A percentile compares a stretch with the other conserved stretches of the same genome.
phyloP scores from a whole-genome alignment of 2,888 invertebrate species.

The Eubasilissa splendida region DNA sequence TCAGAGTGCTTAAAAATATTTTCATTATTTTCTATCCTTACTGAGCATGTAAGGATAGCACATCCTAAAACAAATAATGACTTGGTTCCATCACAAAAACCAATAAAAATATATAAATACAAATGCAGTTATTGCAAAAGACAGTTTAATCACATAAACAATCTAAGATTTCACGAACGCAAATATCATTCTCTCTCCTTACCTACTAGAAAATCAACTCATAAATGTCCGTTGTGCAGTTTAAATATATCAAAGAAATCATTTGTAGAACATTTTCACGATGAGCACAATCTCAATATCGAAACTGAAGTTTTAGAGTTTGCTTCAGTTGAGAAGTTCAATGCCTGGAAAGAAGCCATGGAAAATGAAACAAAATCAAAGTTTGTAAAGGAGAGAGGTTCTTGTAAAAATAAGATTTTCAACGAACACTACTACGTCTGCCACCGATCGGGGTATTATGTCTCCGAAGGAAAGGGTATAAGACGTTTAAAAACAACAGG shows the following conservation, averaged over 20 bases:
- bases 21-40: constrained; percentile 1
- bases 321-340: constrained; percentile 15
- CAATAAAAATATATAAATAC: constrained; percentile 8
- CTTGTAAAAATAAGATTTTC: constrained; percentile 20
- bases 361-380: constrained; percentile 31
- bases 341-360: constrained; percentile 21
- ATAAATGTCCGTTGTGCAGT: constrained; percentile 16
- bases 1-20: constrained; percentile 9
- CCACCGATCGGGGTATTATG: constrained; percentile 34
- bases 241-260: constrained; percentile 13
- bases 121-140: constrained; percentile 6
- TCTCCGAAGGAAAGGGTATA: constrained; percentile 38
- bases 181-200: not conserved
- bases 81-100: not conserved
- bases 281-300: constrained; percentile 10
- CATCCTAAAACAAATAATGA: not conserved
- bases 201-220: constrained; percentile 21
- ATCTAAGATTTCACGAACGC: constrained; percentile 20
- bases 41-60: constrained; percentile 3
- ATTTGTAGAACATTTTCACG: constrained; percentile 32
- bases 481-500: constrained; percentile 33
- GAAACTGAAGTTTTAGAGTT: constrained; percentile 35
- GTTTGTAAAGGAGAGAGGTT: constrained; percentile 35
- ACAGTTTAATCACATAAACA: constrained; percentile 24
- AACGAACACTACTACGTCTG: constrained; percentile 30